Evolutionary conservation across 1,140 invertebrate species (phyloP).

Genomic region (Temnothorax nylanderi): DNA sequence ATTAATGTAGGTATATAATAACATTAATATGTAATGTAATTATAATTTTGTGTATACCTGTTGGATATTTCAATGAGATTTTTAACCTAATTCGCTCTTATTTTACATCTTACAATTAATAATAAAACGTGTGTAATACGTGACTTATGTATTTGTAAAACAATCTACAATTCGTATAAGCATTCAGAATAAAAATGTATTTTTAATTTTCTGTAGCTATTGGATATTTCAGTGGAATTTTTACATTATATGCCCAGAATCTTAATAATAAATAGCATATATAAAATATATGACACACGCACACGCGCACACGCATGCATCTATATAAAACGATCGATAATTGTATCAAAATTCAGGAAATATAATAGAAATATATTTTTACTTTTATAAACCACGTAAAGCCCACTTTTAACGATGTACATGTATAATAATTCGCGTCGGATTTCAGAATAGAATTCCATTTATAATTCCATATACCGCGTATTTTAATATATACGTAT

Average conservation of each 20-base stretch:
- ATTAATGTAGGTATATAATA: too few relatives aligned
- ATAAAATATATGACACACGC: too few relatives aligned
- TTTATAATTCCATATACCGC: neutral
- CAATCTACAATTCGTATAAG: neutral
- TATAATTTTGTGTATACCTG: neutral
- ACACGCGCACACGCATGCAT: too few relatives aligned
- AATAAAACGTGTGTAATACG: neutral
- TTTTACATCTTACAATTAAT: neutral
- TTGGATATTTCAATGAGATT: neutral
- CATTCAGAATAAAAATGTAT: neutral
- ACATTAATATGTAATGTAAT: neutral
- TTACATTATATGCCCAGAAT: too few relatives aligned
- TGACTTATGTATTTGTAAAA: neutral
- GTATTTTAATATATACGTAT: slow-evolving; percentile 3
- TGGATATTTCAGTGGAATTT: neutral
- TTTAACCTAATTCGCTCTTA: neutral
- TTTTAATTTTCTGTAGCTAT: neutral
- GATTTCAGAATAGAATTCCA: slow-evolving; percentile 2
- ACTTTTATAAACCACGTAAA: neutral
- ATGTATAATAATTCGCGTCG: neutral
- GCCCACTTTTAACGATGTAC: neutral
- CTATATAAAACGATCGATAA: too few relatives aligned
- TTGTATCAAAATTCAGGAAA: neutral
- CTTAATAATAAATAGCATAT: too few relatives aligned
- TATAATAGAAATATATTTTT: neutral